These are phyloP conservation scores for Psammodynastes pulverulentus DNA, from an alignment of 2,113 vertebrate species.

Conservation along the genomic window DNA sequence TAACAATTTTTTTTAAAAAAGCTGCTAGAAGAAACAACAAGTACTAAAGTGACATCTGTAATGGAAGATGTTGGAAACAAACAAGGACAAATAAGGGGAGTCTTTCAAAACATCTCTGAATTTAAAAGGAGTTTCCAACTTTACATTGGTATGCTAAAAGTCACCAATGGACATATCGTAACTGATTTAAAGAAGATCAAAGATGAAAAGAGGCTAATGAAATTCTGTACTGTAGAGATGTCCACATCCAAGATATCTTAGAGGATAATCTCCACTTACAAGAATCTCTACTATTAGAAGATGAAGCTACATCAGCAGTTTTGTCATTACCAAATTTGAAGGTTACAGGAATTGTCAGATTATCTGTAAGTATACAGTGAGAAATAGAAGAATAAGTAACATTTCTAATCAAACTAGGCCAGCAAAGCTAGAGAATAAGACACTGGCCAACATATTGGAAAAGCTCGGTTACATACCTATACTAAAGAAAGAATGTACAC, in stretches of 20 bases:
- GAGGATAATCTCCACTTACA: not conserved
- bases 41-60: not conserved
- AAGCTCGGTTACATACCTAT: not conserved
- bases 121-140: not conserved
- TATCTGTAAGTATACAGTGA: not conserved
- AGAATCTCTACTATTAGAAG: not conserved
- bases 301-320: not conserved
- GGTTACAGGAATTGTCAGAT: not conserved
- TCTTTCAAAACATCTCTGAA: not conserved
- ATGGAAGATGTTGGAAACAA: not conserved
- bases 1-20: not conserved
- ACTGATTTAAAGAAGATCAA: not conserved
- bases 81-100: not conserved
- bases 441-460: not conserved
- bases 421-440: not conserved
- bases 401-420: not conserved
- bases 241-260: not conserved
- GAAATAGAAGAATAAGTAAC: not conserved
- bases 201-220: not conserved
- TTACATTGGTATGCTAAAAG: not conserved
- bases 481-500: not conserved
- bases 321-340: not conserved
- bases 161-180: not conserved
- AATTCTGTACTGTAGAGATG: not conserved
- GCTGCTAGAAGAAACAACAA: not conserved